phyloP scores from a whole-genome alignment of 2,797 vertebrate genomes.

The Distichodus sexfasciatus region DNA sequence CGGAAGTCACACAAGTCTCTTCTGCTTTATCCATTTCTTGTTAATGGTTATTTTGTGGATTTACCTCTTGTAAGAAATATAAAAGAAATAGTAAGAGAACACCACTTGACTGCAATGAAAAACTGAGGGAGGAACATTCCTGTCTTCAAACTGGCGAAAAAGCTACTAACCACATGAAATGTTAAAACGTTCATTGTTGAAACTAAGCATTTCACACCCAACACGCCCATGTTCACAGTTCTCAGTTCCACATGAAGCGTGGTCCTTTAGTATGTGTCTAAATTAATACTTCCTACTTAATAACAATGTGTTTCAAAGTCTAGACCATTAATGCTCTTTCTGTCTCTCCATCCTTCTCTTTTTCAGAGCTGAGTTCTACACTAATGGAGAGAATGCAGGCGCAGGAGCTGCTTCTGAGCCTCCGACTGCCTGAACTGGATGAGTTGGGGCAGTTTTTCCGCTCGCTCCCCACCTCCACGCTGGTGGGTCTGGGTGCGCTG shows the following conservation, averaged over 20 bases:
- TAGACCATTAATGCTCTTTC: background rate
- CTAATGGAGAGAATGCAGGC: slow-evolving; percentile 95
- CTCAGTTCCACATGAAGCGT: background rate
- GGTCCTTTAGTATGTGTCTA: no score
- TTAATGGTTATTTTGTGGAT: background rate
- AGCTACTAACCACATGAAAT: no score
- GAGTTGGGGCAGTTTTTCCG: slow-evolving; percentile 86
- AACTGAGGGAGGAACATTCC: no score
- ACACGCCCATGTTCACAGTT: background rate
- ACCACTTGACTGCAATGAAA: no score
- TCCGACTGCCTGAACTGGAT: slow-evolving; percentile 85
- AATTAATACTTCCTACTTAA: background rate
- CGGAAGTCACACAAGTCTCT: background rate
- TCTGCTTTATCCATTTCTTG: background rate
- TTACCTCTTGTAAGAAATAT: no score
- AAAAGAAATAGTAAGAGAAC: no score
- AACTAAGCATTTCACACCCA: no score
- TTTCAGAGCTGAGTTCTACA: slow-evolving; percentile 83
- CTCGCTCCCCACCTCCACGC: slow-evolving; percentile 84
- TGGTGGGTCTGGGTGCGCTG: slow-evolving; percentile 88
- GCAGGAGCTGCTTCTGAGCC: slow-evolving; percentile 85
- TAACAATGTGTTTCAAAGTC: slow-evolving; percentile 9
- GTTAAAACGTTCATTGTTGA: no score
- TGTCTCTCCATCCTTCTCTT: background rate
- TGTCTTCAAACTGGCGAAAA: no score